phyloP scores from a whole-genome alignment of 2,113 vertebrate genomes.

The Atlantisia rogersi region DNA sequence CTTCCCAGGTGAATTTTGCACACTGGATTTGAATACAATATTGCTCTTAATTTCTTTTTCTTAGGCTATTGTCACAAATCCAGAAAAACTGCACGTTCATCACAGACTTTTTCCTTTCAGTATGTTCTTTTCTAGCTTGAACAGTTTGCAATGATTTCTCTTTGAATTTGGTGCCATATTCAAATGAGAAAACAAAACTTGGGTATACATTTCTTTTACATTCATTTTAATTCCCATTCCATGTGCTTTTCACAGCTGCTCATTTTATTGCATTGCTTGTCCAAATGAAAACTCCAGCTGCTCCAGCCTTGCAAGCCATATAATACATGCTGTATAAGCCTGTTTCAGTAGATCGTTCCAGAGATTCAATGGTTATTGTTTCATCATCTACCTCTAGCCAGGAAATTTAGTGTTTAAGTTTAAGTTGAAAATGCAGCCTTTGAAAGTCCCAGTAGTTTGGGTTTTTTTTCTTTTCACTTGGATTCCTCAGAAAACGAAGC shows the following conservation, averaged over 20 bases:
- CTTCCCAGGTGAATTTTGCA: background rate
- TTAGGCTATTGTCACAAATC: background rate
- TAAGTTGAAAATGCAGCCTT: background rate
- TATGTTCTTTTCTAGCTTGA: background rate
- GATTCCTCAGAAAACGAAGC: background rate
- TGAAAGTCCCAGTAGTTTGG: background rate
- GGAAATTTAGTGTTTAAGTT: background rate
- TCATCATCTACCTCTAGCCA: background rate
- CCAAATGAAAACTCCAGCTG: constrained; percentile 61
- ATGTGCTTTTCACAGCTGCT: constrained; percentile 61
- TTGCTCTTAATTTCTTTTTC: background rate
- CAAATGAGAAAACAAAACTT: constrained; percentile 27
- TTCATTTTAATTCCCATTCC: constrained; percentile 25
- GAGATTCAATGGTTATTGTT: background rate
- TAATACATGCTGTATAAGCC: constrained; percentile 1
- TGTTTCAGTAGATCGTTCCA: background rate
- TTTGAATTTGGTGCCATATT: background rate
- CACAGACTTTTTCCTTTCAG: background rate
- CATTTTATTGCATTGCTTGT: constrained; percentile 47
- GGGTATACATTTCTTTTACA: constrained; percentile 8
- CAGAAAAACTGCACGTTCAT: background rate
- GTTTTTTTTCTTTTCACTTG: background rate
- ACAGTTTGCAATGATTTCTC: background rate
- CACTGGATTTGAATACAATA: background rate
- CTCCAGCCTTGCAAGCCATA: background rate